Base-by-base conservation (phyloP, 2,113 vertebrate species). In the Redunca redunca region DNA sequence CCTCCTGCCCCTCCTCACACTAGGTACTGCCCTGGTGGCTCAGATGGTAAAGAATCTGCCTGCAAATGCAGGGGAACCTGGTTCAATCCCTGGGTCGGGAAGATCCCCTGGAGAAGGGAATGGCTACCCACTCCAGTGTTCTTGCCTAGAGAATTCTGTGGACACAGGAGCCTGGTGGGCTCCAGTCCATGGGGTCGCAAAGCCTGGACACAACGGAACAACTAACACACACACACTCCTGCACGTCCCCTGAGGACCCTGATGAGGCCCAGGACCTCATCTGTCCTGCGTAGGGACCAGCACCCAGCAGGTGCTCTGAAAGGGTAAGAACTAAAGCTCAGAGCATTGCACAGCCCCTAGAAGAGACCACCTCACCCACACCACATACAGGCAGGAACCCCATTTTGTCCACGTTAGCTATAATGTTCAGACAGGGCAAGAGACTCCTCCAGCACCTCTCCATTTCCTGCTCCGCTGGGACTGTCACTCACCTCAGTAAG, bases 201-300 rank as follows among this genome's bases (percentile, higher is more conserved):
- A 40, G 71, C 43, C 2, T 43, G 40, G 40, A 77, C 6, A 14
- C 23, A 40, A 43, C 0, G 21, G 6, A 77, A 43, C 1, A 1
- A 7, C 23, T 26, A 14, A 77, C 71, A 77, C 36, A 74, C n/a
- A 57, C 60, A 74, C 71, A 26, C 71, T 26, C n/a, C 82, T 64
- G 7, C 23, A 19, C 3, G 0, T 71, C 71, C 71, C 71, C 40
- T 43, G 12, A 43, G 23, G 50, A 96, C 4, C 21, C 60, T 30
- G 43, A 17, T 2, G 53, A 94, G 17, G 58, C 3, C 40, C 46
- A 53, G 55, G 26, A 30, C 71, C 50, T 50, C 3, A 0, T 48
- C 87, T 55, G 15, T 33, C 43, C 53, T 52, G 4, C 7, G 13
- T 40, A 43, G 19, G 19, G 26, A 7, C 58, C n/a, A 58, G 81